Conservation (phyloP, 2,797 vertebrate genomes). For the Myotis planiceps region DNA sequence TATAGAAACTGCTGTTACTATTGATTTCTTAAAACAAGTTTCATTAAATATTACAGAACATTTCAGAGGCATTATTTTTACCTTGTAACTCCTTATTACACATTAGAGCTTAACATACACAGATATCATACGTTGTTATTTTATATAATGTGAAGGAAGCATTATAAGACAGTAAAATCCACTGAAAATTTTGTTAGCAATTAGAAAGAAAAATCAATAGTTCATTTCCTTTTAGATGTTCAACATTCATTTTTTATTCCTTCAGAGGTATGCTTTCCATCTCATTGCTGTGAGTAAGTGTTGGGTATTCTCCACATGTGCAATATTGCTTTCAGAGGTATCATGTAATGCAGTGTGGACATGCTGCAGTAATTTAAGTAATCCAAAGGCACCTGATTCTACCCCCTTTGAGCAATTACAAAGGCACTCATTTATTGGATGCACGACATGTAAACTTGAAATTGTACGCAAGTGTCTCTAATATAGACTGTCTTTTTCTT, state of each 20-base stretch:
- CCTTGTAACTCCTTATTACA: neutral
- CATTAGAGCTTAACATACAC: neutral
- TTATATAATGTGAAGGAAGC: neutral
- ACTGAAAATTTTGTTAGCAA: neutral
- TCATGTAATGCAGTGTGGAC: neutral
- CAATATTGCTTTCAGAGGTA: neutral
- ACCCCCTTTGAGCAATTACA: neutral
- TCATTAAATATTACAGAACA: neutral
- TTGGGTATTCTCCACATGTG: neutral
- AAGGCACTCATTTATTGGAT: neutral
- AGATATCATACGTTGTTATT: neutral
- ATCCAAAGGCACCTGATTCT: neutral
- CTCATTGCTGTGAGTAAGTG: neutral
- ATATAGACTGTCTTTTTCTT: neutral
- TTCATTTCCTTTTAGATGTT: neutral
- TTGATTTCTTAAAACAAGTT: neutral
- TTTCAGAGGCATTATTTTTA: slow-evolving; percentile 14
- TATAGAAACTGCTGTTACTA: neutral
- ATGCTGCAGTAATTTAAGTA: too few species aligned
- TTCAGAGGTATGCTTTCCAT: neutral
- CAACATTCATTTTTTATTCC: neutral
- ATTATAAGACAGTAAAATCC: neutral
- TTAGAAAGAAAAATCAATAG: neutral
- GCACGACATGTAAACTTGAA: neutral
- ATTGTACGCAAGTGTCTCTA: neutral